These are phyloP conservation scores for Leptogaster cylindrica DNA, from an alignment of 2,888 invertebrate genomes.

Conservation along the genomic window DNA sequence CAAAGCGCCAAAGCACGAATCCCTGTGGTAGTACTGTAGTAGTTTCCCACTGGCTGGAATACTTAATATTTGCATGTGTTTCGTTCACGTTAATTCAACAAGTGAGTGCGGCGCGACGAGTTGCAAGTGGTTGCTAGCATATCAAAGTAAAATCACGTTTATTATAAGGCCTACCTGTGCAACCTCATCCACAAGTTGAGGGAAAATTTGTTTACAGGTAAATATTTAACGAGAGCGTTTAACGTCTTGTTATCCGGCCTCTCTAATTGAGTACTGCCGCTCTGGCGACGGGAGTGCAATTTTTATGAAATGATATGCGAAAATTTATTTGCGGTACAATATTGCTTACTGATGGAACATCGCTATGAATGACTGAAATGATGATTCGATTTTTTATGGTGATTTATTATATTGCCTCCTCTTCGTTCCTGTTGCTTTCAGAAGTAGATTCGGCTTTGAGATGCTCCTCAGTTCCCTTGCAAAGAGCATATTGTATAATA, in stretches of 20 bases:
- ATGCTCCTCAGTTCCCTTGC: too few species aligned
- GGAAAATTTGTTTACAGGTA: conserved; percentile 34
- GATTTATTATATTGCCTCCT: conserved; percentile 17
- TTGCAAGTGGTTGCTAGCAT: background rate
- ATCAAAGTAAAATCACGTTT: conserved; percentile 11
- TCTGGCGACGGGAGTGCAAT: background rate
- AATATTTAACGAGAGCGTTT: conserved; percentile 38
- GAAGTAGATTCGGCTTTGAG: too few species aligned
- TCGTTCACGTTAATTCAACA: background rate
- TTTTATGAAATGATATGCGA: conserved; percentile 24
- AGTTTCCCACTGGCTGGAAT: conserved; percentile 1
- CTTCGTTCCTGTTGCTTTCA: background rate
- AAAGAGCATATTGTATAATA: too few species aligned
- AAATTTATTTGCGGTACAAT: conserved; percentile 27
- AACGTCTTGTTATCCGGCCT: conserved; percentile 24
- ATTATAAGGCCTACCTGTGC: conserved; percentile 11
- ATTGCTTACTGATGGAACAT: conserved; percentile 25
- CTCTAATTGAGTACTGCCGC: conserved; percentile 29
- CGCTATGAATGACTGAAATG: background rate
- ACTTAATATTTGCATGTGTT: conserved; percentile 23
- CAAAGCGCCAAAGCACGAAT: background rate
- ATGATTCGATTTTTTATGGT: conserved; percentile 26
- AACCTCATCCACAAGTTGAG: conserved; percentile 35
- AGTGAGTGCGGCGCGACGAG: too few species aligned
- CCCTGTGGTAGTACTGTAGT: too few species aligned